Base-by-base conservation (phyloP, 2,888 invertebrate species). In the Drosophila flavopinicola region DNA sequence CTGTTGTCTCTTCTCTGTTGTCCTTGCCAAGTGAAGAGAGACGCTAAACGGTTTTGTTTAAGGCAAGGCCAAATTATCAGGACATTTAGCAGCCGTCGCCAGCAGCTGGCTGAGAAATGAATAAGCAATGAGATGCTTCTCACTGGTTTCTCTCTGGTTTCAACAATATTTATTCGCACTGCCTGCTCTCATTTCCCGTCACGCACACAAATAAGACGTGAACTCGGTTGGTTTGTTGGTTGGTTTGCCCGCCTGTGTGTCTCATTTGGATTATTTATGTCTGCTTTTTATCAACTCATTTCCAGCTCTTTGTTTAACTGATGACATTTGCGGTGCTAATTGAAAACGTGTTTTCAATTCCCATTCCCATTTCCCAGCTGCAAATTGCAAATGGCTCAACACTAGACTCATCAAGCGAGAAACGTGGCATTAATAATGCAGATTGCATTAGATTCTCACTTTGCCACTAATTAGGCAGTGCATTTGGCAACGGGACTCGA, bases 241-340 rank as follows among this genome's bases (percentile, higher is more conserved):
- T 27, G 35, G 3, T n/a, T 20, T 29, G 11, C 10, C n/a, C n/a
- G n/a, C n/a, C n/a, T n/a, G n/a, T n/a, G n/a, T n/a, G n/a, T 20
- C 9, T 5, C 17, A 6, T 39, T 10, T 13, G 32, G 35, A 27
- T 41, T 51, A 41, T 41, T 51, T 38, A 17, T 20, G 41, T 37
- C 51, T 57, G 60, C 57, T 49, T 69, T 66, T 66, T 69, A 52
- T 73, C 66, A 73, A 69, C 66, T 77, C 66, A 73, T 75, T 66
- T 66, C 59, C 57, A 58, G 57, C 64, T 39, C 15, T 33, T 52
- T 52, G 15, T 23, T 38, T 39, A 30, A 44, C 11, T 32, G 30
- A 23, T 44, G 39, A 24, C 41, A 33, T 11, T 11, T 29, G 52
- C 56, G 52, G 48, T 56, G 58, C 53, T 75, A 75, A 75, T 73